Percentiles rank a stretch among this genome's conserved stretches.
phyloP scores from a whole-genome alignment of 2,797 vertebrate species.

The Apogon talboti region DNA sequence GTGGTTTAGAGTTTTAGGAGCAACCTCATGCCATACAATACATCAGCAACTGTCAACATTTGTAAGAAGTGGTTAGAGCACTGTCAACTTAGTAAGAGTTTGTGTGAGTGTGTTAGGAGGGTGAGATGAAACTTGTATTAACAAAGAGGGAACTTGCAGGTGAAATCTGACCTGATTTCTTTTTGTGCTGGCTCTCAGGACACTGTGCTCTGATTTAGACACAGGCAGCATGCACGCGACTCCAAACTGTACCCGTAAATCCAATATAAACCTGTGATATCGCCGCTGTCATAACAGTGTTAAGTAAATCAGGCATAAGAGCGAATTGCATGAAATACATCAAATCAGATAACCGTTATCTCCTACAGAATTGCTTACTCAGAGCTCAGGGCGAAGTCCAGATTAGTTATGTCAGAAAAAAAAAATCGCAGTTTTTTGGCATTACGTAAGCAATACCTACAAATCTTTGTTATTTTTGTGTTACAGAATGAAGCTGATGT shows the following conservation, averaged over 20 bases:
- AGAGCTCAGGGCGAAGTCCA: conserved; percentile 58
- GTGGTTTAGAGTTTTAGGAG: neutral
- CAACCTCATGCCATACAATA: conserved; percentile 5
- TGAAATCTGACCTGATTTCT: conserved; percentile 38
- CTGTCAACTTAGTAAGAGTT: neutral
- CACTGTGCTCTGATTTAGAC: conserved; percentile 16
- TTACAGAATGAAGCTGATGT: neutral
- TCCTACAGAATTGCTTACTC: conserved; percentile 46
- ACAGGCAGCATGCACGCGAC: neutral
- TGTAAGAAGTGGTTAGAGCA: conserved; percentile 1
- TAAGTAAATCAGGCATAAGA: conserved; percentile 14
- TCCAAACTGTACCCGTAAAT: neutral
- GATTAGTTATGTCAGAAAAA: conserved; percentile 31
- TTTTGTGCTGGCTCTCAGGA: neutral
- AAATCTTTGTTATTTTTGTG: conserved; percentile 21
- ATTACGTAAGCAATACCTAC: conserved; percentile 43
- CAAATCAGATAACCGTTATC: conserved; percentile 52
- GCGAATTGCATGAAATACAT: neutral
- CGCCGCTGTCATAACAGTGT: conserved; percentile 4
- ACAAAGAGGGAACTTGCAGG: conserved; percentile 6
- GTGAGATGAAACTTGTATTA: conserved; percentile 15
- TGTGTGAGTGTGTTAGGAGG: neutral
- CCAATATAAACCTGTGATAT: conserved; percentile 15
- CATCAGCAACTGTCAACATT: conserved; percentile 12
- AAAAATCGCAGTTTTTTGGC: conserved; percentile 22